phyloP scores from a whole-genome alignment of 2,113 vertebrate genomes.

The Nerophis ophidion region DNA sequence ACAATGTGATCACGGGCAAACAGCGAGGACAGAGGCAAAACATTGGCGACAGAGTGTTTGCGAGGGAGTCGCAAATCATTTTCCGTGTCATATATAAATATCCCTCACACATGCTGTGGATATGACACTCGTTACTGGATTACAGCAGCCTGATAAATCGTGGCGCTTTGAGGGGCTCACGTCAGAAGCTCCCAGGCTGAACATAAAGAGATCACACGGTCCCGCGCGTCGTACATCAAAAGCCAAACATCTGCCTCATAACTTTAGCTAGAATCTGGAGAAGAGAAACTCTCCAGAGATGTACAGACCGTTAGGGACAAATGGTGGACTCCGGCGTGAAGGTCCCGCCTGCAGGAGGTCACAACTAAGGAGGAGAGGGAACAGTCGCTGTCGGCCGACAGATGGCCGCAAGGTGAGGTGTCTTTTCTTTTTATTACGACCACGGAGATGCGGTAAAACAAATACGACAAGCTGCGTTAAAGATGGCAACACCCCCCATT shows the following conservation, averaged over 20 bases:
- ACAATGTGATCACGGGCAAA: too few species aligned
- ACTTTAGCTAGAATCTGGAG: neutral
- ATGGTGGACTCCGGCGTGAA: too few species aligned
- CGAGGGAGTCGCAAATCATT: constrained; percentile 14
- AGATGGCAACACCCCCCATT: too few species aligned
- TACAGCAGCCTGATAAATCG: constrained; percentile 30
- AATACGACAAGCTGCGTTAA: too few species aligned
- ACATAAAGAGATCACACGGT: constrained; percentile 30
- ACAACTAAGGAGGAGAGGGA: constrained; percentile 1
- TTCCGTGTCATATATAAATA: constrained; percentile 6
- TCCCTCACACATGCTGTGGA: constrained; percentile 19
- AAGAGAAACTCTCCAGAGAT: neutral
- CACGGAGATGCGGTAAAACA: neutral
- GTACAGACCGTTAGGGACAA: neutral
- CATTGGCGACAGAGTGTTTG: too few species aligned
- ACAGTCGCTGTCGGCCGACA: constrained; percentile 1
- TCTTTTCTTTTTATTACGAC: neutral
- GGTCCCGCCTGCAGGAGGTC: constrained; percentile 4
- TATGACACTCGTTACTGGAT: constrained; percentile 27
- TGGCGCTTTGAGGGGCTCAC: constrained; percentile 13
- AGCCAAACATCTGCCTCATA: constrained; percentile 11
- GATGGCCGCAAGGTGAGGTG: constrained; percentile 3
- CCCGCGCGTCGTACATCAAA: constrained; percentile 24
- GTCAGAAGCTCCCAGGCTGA: constrained; percentile 15
- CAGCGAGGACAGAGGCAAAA: too few species aligned